phyloP scores from a whole-genome alignment of 2,113 vertebrate genomes.

The Passer domesticus region DNA sequence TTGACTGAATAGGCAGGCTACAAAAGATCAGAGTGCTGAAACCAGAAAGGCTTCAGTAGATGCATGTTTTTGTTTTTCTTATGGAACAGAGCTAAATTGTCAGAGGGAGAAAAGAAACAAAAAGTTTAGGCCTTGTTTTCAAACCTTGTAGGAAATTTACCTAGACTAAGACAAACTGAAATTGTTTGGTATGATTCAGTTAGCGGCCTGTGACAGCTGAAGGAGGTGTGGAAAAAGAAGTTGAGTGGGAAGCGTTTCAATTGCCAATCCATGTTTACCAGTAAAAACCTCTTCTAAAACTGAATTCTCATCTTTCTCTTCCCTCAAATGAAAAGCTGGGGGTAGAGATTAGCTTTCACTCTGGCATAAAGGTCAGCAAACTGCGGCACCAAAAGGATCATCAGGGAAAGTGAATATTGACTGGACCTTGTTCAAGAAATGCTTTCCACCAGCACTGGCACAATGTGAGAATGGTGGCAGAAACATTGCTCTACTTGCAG shows the following conservation, averaged over 20 bases:
- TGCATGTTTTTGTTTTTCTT: not conserved
- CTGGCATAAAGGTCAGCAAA: not conserved
- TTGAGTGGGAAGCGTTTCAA: not conserved
- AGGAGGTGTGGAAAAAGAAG: not conserved
- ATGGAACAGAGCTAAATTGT: not conserved
- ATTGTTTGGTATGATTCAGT: not conserved
- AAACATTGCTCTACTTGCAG: not conserved
- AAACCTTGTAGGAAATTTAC: not conserved
- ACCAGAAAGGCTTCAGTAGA: not conserved
- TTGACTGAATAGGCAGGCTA: not conserved
- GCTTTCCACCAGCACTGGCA: not conserved
- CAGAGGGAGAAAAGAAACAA: not conserved
- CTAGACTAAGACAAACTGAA: not conserved
- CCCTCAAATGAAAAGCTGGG: conserved; percentile 3
- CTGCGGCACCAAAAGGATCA: not conserved
- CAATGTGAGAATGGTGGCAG: not conserved
- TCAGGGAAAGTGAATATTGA: not conserved
- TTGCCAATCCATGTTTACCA: not conserved
- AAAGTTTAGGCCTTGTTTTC: not conserved
- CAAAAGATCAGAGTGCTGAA: not conserved
- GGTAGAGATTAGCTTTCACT: not conserved
- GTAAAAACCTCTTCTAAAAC: not conserved
- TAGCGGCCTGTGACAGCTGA: not conserved
- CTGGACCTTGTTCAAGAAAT: not conserved
- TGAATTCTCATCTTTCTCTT: not conserved